Percentiles rank a stretch among this genome's conserved stretches.
Evolutionary conservation across 2,888 invertebrate genomes (phyloP).

Genomic region (Microctonus aethiopoides): DNA sequence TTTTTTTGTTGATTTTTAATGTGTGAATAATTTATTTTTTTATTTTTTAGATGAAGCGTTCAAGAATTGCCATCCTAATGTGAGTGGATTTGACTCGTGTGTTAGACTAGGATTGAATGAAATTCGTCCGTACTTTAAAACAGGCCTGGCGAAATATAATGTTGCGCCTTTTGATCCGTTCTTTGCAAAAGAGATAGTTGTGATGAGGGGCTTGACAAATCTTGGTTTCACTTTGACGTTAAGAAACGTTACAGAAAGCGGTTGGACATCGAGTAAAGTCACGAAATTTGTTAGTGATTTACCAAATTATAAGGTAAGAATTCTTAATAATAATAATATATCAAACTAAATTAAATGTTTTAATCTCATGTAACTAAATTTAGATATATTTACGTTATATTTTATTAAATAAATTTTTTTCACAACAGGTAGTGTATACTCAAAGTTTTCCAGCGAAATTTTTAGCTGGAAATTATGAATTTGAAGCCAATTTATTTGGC

Average conservation of each 20-base stretch:
- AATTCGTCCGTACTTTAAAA: conserved; percentile 77
- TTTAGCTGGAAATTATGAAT: conserved; percentile 76
- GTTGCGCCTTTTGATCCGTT: conserved; percentile 85
- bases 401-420: conserved; percentile 12
- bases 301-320: conserved; percentile 57
- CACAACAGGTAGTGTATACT: conserved; percentile 76
- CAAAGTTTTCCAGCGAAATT: conserved; percentile 87
- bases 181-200: conserved; percentile 75
- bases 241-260: conserved; percentile 80
- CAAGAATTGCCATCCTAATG: conserved; percentile 73
- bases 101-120: conserved; percentile 79
- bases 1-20: background rate
- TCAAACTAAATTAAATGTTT: background rate
- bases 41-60: conserved; percentile 66
- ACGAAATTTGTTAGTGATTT: conserved; percentile 76
- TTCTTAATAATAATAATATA: too few species aligned
- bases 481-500: conserved; percentile 74
- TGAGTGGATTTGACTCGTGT: conserved; percentile 78
- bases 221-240: conserved; percentile 78
- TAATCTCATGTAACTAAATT: background rate
- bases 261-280: conserved; percentile 81
- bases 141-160: conserved; percentile 78
- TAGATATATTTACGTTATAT: background rate
- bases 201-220: conserved; percentile 73
- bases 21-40: conserved; percentile 4